Percentiles rank a stretch among this genome's conserved stretches.
phyloP scores from a whole-genome alignment of 2,113 vertebrate species.

The Calyptomena viridis region DNA sequence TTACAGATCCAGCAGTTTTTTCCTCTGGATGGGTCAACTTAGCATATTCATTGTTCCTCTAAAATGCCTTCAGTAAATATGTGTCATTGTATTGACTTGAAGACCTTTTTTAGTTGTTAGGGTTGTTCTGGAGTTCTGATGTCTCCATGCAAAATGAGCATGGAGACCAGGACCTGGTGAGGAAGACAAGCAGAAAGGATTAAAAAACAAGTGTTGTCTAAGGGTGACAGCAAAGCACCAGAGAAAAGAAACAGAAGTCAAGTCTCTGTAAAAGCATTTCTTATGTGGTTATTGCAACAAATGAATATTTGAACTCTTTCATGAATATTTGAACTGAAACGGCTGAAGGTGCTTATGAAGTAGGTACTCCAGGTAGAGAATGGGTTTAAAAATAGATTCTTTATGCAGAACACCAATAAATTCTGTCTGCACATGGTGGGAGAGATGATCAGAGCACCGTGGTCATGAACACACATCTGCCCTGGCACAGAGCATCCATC shows the following conservation, averaged over 20 bases:
- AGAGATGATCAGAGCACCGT: not conserved
- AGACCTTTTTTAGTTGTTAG: not conserved
- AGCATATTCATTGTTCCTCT: not conserved
- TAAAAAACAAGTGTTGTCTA: not conserved
- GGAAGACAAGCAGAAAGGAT: not conserved
- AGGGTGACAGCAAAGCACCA: not conserved
- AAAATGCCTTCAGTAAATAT: not conserved
- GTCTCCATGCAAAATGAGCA: not conserved
- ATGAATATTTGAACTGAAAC: not conserved
- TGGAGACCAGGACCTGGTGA: not conserved
- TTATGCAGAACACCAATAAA: not conserved
- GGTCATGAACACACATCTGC: not conserved
- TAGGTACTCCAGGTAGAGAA: not conserved
- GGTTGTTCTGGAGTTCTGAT: not conserved
- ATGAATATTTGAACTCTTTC: not conserved
- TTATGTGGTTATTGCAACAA: not conserved
- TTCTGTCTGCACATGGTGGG: not conserved
- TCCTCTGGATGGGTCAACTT: not conserved
- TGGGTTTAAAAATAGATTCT: not conserved
- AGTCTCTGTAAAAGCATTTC: not conserved
- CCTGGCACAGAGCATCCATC: not conserved
- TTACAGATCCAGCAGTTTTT: not conserved
- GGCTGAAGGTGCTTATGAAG: not conserved
- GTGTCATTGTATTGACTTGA: not conserved
- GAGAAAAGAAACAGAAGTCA: not conserved